Percentiles rank a stretch among this genome's conserved stretches.
These are phyloP conservation scores for Siphlonurus alternatus DNA, from an alignment of 2,888 invertebrate genomes.

Conservation along the genomic window DNA sequence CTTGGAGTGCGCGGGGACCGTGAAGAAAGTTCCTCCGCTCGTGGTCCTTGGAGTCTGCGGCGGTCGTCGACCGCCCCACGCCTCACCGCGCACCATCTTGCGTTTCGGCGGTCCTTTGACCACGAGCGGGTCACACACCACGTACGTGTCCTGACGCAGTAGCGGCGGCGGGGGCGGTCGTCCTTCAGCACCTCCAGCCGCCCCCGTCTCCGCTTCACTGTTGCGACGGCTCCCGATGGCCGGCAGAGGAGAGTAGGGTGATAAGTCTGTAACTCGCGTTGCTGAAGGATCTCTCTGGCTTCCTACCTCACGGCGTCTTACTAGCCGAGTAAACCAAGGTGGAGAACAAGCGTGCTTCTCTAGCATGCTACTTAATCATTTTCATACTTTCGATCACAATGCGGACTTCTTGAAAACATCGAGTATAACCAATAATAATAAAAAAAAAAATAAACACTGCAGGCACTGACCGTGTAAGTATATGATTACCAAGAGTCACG, in stretches of 20 bases:
- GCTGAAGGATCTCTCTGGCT: not conserved
- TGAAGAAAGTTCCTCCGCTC: not conserved
- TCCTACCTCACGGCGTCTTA: not conserved
- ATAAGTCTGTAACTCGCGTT: not conserved
- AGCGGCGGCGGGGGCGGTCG: not conserved
- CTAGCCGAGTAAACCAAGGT: not conserved
- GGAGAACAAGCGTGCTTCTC: not conserved
- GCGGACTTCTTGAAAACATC: not conserved
- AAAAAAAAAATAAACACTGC: slow-evolving; percentile 14
- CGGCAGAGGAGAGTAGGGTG: not conserved
- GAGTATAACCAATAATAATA: not conserved
- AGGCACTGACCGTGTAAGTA: slow-evolving; percentile 16
- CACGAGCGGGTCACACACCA: not conserved
- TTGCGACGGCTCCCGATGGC: not conserved
- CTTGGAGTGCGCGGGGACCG: not conserved
- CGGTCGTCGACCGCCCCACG: not conserved
- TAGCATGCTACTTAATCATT: not conserved
- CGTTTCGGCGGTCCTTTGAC: not conserved
- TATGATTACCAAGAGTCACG: not conserved
- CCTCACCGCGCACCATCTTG: not conserved
- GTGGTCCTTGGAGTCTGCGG: not conserved
- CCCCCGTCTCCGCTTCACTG: not conserved
- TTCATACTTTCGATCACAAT: not conserved
- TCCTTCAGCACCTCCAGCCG: not conserved
- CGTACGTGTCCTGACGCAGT: not conserved